A percentile compares a stretch with the other conserved stretches of the same genome.
phyloP scores from a whole-genome alignment of 1,140 invertebrate genomes.

The Hylaeus anthracinus region DNA sequence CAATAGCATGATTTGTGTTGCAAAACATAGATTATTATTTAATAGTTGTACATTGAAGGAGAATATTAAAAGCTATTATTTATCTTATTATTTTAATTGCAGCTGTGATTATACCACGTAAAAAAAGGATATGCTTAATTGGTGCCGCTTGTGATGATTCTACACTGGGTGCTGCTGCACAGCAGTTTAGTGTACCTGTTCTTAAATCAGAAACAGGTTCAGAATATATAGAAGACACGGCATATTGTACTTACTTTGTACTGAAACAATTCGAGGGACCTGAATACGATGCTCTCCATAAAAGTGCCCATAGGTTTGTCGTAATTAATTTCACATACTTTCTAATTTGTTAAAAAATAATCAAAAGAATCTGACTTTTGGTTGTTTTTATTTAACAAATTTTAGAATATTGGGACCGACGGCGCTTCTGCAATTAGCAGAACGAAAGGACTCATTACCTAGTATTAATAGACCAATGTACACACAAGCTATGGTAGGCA shows the following conservation, averaged over 20 bases:
- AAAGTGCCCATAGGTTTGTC: slow-evolving; percentile 83
- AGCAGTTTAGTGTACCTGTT: slow-evolving; percentile 85
- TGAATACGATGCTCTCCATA: slow-evolving; percentile 84
- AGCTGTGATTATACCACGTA: slow-evolving; percentile 76
- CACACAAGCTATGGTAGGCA: slow-evolving; percentile 91
- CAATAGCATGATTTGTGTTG: too few relatives aligned
- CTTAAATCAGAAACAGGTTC: slow-evolving; percentile 83
- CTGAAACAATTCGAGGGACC: slow-evolving; percentile 86
- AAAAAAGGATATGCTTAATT: slow-evolving; percentile 84
- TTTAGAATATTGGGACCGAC: slow-evolving; percentile 88
- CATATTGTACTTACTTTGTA: slow-evolving; percentile 87
- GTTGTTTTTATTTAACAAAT: slow-evolving; percentile 47
- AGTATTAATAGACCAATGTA: slow-evolving; percentile 91
- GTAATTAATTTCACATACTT: slow-evolving; percentile 9
- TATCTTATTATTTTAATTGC: slow-evolving; percentile 42
- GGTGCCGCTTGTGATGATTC: slow-evolving; percentile 81
- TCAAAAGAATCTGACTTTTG: slow-evolving; percentile 29
- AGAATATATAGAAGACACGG: slow-evolving; percentile 82
- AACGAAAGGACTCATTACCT: slow-evolving; percentile 85
- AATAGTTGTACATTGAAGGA: too few relatives aligned
- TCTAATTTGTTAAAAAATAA: not conserved
- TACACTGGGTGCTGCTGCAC: slow-evolving; percentile 81
- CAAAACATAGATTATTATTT: too few relatives aligned
- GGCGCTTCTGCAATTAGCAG: slow-evolving; percentile 88
- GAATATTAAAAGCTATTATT: not conserved